Base-by-base conservation (phyloP, 2,797 vertebrate genomes). In the Centroberyx gerrardi region DNA sequence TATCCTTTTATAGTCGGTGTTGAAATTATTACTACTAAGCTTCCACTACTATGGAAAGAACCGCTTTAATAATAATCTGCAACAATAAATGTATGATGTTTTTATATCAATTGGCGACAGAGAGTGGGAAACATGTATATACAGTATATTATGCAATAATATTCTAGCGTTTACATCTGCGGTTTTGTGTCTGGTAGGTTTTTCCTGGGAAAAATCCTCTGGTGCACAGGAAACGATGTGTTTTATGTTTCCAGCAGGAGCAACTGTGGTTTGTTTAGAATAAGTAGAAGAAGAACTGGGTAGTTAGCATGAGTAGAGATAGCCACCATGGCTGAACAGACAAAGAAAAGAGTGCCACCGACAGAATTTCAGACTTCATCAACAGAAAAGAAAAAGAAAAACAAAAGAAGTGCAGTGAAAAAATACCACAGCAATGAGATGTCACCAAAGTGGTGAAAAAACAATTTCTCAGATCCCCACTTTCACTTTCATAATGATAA, bases 151-250 rank as follows among this genome's bases (percentile, higher is more conserved):
- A 3, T 8, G 1, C 8, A 6, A 12, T 8, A 8, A 8, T 8
- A 40, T 40, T 8, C 7, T 10, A 40, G 38, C 5, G 7, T 40
- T 40, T 8, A 40, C 9, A 40, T 40, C 3, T 42, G 8, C 40
- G 9, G 40, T 42, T 42, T 9, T 40, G 33, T 31, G 22, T 78
- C 44, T 71, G 78, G 62, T 68, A 29, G 58, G 49, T 33, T 63
- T 71, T 83, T 77, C 72, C 74, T 61, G 59, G 68, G 64, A 76
- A 74, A n/a, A 9, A 62, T 22, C n/a, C 18, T 68, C 17, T 62
- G 10, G 2, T 44, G 42, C 53, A 18, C 42, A 73, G 70, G 73
- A 80, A 71, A 51, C 44, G 60, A 67, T 66, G 44, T 4, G 6
- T 68, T 15, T 61, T 59, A 48, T 68, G 14, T 66, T 78, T 76